These are phyloP conservation scores for Thomomys bottae DNA, from an alignment of 2,113 vertebrate genomes.

Conservation along the genomic window DNA sequence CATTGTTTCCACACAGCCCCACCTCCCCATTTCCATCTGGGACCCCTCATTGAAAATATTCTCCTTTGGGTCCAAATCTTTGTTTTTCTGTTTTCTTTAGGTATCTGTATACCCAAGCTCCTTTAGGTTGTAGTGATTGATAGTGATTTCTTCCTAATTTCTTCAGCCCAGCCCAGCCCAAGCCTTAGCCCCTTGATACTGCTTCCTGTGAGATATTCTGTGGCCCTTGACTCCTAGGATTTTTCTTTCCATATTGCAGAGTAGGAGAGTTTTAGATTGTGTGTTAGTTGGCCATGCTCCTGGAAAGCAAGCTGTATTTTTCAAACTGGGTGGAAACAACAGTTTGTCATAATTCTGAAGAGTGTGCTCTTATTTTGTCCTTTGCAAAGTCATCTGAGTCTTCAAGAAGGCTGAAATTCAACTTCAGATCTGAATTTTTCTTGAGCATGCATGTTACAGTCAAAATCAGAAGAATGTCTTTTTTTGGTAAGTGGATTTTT, in stretches of 20 bases:
- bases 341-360: not conserved
- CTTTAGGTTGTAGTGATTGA: not conserved
- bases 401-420: not conserved
- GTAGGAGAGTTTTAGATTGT: not conserved
- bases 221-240: not conserved
- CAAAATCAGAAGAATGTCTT: not conserved
- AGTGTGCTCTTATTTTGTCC: not conserved
- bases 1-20: not conserved
- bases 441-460: not conserved
- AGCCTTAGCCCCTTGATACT: no score
- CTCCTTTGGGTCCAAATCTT: not conserved
- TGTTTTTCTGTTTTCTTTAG: not conserved
- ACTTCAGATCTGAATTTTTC: not conserved
- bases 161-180: not conserved
- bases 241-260: not conserved
- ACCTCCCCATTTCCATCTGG: not conserved
- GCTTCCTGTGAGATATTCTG: no score
- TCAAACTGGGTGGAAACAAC: not conserved
- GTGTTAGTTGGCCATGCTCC: not conserved
- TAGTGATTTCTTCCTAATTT: no score
- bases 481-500: not conserved
- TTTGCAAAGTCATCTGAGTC: not conserved
- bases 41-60: not conserved
- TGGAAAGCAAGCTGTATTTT: slow-evolving; percentile 35
- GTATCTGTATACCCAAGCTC: not conserved